Percentiles rank a stretch among this genome's conserved stretches.
Conservation (phyloP, 2,797 vertebrate species). For the Sebastes aleutianus region DNA sequence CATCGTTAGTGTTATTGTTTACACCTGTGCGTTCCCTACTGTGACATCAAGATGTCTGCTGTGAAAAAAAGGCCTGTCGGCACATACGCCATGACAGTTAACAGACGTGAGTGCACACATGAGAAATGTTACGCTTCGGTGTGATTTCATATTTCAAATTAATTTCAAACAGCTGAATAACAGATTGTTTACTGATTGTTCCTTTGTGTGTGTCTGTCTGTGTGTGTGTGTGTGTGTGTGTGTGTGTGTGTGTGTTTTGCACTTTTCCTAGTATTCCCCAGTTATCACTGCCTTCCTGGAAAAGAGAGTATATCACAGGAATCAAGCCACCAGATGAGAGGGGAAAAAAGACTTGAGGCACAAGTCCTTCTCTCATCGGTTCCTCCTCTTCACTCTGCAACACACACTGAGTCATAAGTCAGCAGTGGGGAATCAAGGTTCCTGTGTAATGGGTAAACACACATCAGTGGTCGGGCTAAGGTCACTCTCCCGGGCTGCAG, state of each 20-base stretch:
- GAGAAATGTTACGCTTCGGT: not conserved
- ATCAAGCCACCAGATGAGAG: conserved; percentile 7
- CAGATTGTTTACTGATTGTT: not conserved
- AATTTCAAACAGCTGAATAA: not conserved
- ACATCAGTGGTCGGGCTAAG: conserved; percentile 56
- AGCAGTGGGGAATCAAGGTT: conserved; percentile 62
- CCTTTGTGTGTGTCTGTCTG: not conserved
- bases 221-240: not conserved
- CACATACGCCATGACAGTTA: not conserved
- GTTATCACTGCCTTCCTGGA: conserved; percentile 41
- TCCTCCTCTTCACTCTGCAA: not conserved
- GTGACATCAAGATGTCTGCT: not conserved
- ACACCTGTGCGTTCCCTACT: not conserved
- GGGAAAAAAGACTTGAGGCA: conserved; percentile 10
- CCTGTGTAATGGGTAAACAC: conserved; percentile 71
- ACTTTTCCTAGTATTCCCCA: conserved; percentile 39
- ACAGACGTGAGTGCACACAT: not conserved
- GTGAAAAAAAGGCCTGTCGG: not conserved
- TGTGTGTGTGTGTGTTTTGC: not conserved
- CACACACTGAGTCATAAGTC: conserved; percentile 20
- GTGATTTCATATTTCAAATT: conserved; percentile 9
- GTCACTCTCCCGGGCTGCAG: conserved; percentile 63
- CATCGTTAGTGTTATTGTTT: not conserved
- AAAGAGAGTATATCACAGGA: conserved; percentile 18
- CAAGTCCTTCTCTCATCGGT: not conserved